Evolutionary conservation across 1,140 invertebrate genomes (phyloP).

Genomic region (Goniozus legneri): DNA sequence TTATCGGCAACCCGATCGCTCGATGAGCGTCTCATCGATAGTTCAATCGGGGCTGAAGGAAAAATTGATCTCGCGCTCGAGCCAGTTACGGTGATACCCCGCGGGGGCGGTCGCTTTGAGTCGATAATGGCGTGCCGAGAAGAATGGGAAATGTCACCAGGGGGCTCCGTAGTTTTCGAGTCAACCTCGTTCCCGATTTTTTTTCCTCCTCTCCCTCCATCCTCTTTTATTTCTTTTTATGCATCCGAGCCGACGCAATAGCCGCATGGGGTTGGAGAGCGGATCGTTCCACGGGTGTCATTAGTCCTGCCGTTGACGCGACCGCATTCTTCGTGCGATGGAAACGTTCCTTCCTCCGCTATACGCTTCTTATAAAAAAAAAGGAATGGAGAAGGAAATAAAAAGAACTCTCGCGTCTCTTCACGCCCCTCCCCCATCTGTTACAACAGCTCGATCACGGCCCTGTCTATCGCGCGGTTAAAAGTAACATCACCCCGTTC

Average conservation of each 20-base stretch:
- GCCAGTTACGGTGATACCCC: constrained; percentile 34
- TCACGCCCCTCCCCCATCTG: background rate
- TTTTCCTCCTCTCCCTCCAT: too few species aligned
- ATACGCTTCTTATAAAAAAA: background rate
- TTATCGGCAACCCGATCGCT: too few species aligned
- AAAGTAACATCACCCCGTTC: background rate
- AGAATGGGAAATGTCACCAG: constrained; percentile 55
- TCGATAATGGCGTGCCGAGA: constrained; percentile 51
- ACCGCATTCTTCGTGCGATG: constrained; percentile 33
- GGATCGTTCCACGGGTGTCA: constrained; percentile 43
- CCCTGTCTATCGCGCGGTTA: too few species aligned
- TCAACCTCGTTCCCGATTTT: constrained; percentile 41
- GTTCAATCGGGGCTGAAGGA: too few species aligned
- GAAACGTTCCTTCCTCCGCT: constrained; percentile 17
- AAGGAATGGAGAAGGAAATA: background rate
- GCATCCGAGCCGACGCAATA: constrained; percentile 35
- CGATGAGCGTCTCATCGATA: too few species aligned
- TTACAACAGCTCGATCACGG: too few species aligned
- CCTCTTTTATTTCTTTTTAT: too few species aligned
- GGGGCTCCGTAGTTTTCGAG: constrained; percentile 34
- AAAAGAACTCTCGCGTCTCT: background rate
- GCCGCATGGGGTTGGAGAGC: constrained; percentile 42
- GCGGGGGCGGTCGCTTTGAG: constrained; percentile 51
- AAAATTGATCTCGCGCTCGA: too few species aligned
- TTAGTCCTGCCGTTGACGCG: constrained; percentile 44